Evolutionary conservation across 2,888 invertebrate species (phyloP).

Genomic region (Microplitis manilae): DNA sequence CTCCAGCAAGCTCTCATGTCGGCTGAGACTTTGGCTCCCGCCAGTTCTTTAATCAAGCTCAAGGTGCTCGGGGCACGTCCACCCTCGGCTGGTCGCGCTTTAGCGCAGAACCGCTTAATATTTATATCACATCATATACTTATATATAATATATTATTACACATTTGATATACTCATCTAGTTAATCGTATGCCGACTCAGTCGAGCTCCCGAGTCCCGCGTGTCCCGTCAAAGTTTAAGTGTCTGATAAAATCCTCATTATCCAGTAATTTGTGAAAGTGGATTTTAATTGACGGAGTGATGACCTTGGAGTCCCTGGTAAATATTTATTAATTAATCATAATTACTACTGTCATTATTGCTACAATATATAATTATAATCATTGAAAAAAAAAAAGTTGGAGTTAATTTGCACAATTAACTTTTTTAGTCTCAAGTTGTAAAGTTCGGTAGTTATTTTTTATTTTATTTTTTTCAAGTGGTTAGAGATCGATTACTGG

Average conservation of each 20-base stretch:
- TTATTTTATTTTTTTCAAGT: background rate
- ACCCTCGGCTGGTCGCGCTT: slow-evolving; percentile 28
- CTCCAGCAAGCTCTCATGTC: background rate
- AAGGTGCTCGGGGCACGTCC: slow-evolving; percentile 35
- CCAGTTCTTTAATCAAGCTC: slow-evolving; percentile 65
- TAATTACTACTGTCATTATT: too few species aligned
- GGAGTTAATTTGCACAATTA: background rate
- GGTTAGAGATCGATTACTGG: slow-evolving; percentile 2
- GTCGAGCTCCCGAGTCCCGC: background rate
- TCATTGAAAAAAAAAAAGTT: background rate
- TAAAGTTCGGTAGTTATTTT: slow-evolving; percentile 7
- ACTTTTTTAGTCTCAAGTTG: background rate
- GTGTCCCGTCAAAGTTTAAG: background rate
- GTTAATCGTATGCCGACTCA: background rate
- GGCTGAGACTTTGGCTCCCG: slow-evolving; percentile 46
- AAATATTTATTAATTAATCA: background rate
- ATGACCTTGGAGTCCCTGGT: background rate
- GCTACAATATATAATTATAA: background rate
- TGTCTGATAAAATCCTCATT: background rate
- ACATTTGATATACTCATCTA: background rate
- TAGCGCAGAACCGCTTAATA: slow-evolving; percentile 13
- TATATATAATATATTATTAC: background rate
- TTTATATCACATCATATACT: background rate
- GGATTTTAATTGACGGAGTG: background rate
- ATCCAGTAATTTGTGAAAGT: background rate